phyloP scores from a whole-genome alignment of 2,113 vertebrate genomes.

The Cottus gobio region DNA sequence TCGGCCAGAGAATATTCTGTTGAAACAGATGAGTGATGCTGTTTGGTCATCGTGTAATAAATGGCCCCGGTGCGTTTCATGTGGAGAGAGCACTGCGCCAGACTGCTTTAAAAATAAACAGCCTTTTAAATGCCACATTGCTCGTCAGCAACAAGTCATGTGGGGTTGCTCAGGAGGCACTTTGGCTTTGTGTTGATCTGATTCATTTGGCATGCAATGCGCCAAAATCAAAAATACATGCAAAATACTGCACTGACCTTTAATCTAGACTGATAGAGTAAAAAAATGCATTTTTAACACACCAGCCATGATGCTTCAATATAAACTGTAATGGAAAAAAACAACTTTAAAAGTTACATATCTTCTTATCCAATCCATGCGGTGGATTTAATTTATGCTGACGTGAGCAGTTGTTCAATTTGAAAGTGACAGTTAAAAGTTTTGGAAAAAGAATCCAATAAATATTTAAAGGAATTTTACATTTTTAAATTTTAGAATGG shows the following conservation, averaged over 20 bases:
- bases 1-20: background rate
- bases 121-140: background rate
- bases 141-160: background rate
- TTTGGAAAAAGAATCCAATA: background rate
- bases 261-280: too few relatives aligned
- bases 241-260: too few relatives aligned
- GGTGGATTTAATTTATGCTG: background rate
- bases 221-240: too few relatives aligned
- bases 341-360: background rate
- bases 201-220: background rate
- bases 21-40: background rate
- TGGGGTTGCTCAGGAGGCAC: background rate
- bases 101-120: background rate
- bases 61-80: background rate
- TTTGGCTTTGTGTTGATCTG: background rate
- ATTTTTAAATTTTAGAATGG: background rate
- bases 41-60: background rate
- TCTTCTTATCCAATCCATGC: background rate
- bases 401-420: background rate
- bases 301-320: background rate
- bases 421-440: background rate
- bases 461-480: background rate
- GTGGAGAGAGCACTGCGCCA: background rate
- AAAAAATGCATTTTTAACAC: background rate
- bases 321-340: too few relatives aligned